Conservation (phyloP, 1,140 invertebrate genomes). For the Drosophila sp. region DNA sequence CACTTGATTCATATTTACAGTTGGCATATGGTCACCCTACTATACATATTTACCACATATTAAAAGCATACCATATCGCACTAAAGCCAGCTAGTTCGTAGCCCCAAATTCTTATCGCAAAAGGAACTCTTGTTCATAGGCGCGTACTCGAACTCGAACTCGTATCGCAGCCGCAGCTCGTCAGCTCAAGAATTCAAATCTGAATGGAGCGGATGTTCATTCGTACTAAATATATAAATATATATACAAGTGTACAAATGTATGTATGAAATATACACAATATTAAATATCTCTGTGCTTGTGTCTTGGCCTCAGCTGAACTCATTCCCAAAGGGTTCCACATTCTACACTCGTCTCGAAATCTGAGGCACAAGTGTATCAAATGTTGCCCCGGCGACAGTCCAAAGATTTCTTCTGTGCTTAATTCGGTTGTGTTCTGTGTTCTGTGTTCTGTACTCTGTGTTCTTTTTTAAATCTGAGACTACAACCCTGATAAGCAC, state of each 20-base stretch:
- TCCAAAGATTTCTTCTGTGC: constrained; percentile 35
- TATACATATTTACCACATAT: not conserved
- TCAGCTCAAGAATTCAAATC: constrained; percentile 60
- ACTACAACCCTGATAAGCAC: constrained; percentile 55
- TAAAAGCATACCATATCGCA: constrained; percentile 32
- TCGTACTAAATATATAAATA: constrained; percentile 37
- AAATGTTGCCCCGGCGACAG: constrained; percentile 63
- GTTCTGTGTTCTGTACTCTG: constrained; percentile 8
- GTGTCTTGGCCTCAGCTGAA: constrained; percentile 74
- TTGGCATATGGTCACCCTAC: constrained; percentile 20
- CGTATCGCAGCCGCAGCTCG: constrained; percentile 46
- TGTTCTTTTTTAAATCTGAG: constrained; percentile 16
- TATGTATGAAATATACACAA: constrained; percentile 20
- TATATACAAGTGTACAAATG: constrained; percentile 11
- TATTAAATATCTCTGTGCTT: constrained; percentile 30
- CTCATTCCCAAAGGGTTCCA: constrained; percentile 72
- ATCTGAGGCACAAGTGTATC: constrained; percentile 41
- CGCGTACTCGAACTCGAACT: too few species aligned
- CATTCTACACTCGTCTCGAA: constrained; percentile 23
- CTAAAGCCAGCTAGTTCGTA: constrained; percentile 67
- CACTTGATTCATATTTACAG: constrained; percentile 11
- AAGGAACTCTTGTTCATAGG: constrained; percentile 74
- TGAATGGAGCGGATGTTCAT: constrained; percentile 79
- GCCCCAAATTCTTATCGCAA: constrained; percentile 81
- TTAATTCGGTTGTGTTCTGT: too few species aligned